Evolutionary conservation across 2,113 vertebrate genomes (phyloP), one percentile per base, ranked within the genome.

Genomic region (Merops nubicus): DNA sequence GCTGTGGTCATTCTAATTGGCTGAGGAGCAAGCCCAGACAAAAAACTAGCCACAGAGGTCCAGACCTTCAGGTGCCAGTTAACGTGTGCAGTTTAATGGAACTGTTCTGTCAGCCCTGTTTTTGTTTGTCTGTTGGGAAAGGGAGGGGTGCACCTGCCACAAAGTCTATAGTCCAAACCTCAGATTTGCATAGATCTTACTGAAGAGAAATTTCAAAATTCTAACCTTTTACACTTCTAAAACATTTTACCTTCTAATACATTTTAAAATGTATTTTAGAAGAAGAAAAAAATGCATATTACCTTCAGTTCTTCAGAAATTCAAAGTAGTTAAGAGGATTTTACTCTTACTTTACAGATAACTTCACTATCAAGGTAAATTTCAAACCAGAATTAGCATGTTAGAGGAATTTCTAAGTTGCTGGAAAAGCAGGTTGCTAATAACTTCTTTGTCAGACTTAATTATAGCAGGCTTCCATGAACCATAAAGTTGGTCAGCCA

Each of bases 221-320:
- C 12, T 50, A 57, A 43, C 10, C 40, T 42, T 17, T 6, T 12
- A 42, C 8, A 3, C 9, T 29, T 1, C 9, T n/a, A 2, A 29
- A 56, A 91, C 73, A 15, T 1, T 23, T 2, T 40, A 4, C 6
- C 7, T 65, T 69, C 40, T 51, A 0, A 0, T 25, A 38, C n/a
- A 43, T 28, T 76, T 64, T 33, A 1, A 7, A 47, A 43, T 79
- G 16, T 15, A 38, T 77, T 87, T 95, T 70, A 42, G 48, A 38
- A 38, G 25, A 53, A 2, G 9, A n/a, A 75, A 77, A 48, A 63
- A 13, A 13, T 5, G 15, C 19, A 16, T 50, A 12, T 40, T 50
- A 4, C 11, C 28, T 59, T 67, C 8, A 59, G 4, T 56, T 64
- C 4, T 68, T 12, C 26, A 78, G 47, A 78, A 78, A 12, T 70